Evolutionary conservation across 2,113 vertebrate genomes (phyloP).

Genomic region (Podilymbus podiceps): DNA sequence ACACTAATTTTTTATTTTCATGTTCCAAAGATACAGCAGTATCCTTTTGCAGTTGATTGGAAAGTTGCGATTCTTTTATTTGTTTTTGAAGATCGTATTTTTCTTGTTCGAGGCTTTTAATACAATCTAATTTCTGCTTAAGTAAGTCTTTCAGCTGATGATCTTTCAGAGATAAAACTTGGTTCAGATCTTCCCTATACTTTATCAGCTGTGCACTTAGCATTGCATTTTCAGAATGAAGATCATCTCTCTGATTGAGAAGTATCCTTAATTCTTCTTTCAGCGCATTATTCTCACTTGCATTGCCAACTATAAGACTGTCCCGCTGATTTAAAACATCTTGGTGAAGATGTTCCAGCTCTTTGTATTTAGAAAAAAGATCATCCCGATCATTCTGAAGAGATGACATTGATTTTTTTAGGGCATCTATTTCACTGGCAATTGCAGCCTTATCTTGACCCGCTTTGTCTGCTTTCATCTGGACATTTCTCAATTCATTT

Average conservation of each 20-base stretch:
- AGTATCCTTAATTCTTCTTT: conserved; percentile 80
- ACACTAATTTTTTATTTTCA: conserved; percentile 70
- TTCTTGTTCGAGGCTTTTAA: conserved; percentile 81
- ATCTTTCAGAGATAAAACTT: conserved; percentile 87
- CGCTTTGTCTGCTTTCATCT: conserved; percentile 64
- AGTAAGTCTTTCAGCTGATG: conserved; percentile 86
- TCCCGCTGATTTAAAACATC: conserved; percentile 63
- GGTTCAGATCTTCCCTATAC: conserved; percentile 87
- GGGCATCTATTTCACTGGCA: conserved; percentile 73
- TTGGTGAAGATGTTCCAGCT: conserved; percentile 72
- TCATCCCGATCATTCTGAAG: conserved; percentile 83
- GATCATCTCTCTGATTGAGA: conserved; percentile 83
- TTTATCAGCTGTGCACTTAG: conserved; percentile 85
- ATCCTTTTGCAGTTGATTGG: conserved; percentile 65
- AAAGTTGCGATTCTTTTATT: conserved; percentile 59
- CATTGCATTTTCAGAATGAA: conserved; percentile 91
- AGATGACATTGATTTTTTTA: conserved; percentile 81
- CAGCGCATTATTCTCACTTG: conserved; percentile 68
- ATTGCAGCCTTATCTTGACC: conserved; percentile 75
- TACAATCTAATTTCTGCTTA: conserved; percentile 82
- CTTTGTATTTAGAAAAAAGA: conserved; percentile 74
- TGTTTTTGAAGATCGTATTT: conserved; percentile 73
- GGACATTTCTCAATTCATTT: conserved; percentile 70
- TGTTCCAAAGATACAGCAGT: conserved; percentile 33
- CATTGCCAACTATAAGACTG: conserved; percentile 56